Percentiles rank a stretch among this genome's conserved stretches.
Evolutionary conservation across 2,113 vertebrate species (phyloP).

Genomic region (Podarcis raffonei): DNA sequence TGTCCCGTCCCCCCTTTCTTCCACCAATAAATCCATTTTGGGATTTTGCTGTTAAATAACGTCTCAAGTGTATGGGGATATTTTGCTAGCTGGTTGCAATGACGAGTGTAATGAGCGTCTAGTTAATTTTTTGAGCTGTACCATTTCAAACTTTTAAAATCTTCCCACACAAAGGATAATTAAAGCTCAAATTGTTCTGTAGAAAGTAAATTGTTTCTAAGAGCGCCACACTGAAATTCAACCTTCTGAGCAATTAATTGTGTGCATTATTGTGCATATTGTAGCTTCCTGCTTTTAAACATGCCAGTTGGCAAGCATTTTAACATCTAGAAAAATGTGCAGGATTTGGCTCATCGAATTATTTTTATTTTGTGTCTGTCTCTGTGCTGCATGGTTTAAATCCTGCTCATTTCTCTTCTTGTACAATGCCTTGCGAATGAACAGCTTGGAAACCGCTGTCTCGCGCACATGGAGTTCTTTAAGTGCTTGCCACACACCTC

Average conservation of each 20-base stretch:
- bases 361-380: neutral
- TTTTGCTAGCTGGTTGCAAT: neutral
- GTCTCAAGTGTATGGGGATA: neutral
- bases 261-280: neutral
- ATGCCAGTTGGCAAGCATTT: neutral
- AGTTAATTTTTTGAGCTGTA: neutral
- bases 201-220: neutral
- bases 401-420: too few species aligned
- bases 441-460: too few species aligned
- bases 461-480: too few species aligned
- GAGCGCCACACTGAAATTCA: neutral
- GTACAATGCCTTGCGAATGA: too few species aligned
- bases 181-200: neutral
- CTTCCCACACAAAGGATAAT: neutral
- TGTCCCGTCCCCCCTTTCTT: neutral
- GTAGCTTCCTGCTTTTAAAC: neutral
- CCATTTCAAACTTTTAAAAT: neutral
- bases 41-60: slow-evolving; percentile 2
- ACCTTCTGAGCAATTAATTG: neutral
- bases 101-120: neutral
- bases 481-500: too few species aligned
- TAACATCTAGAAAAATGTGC: neutral
- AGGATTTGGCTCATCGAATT: neutral
- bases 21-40: neutral
- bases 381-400: neutral